Conservation (phyloP, 2,888 invertebrate species). For the Lasiommata megera region DNA sequence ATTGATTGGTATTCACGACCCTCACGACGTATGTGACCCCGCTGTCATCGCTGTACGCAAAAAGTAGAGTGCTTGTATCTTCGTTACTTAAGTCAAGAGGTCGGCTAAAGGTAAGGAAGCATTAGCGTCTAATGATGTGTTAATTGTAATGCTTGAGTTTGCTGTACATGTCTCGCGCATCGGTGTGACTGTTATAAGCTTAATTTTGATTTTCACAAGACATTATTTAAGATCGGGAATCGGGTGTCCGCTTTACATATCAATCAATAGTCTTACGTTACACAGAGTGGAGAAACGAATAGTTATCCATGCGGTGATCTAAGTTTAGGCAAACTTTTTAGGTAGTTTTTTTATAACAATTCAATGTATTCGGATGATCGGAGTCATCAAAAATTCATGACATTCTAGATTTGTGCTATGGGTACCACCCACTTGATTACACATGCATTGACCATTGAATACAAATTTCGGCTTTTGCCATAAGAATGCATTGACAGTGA, state of each 20-base stretch:
- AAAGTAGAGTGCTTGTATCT: conserved; percentile 30
- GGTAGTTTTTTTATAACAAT: not conserved
- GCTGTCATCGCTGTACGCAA: conserved; percentile 51
- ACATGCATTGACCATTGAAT: conserved; percentile 63
- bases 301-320: not conserved
- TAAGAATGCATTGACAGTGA: conserved; percentile 64
- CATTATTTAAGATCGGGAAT: not conserved
- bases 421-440: conserved; percentile 72
- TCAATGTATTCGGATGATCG: not conserved
- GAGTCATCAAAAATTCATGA: conserved; percentile 45
- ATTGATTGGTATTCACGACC: conserved; percentile 55
- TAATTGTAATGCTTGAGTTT: conserved; percentile 23
- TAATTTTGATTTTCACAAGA: too few species aligned
- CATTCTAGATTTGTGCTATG: conserved; percentile 56
- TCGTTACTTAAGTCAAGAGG: conserved; percentile 41
- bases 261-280: not conserved
- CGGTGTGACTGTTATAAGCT: not conserved
- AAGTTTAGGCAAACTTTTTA: not conserved
- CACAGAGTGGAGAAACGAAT: not conserved
- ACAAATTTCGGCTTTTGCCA: conserved; percentile 52
- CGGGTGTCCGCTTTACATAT: too few species aligned
- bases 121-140: conserved; percentile 30
- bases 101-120: conserved; percentile 38
- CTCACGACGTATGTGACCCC: conserved; percentile 34
- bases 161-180: not conserved